These are phyloP conservation scores for Bombus polaris DNA, from an alignment of 1,140 invertebrate genomes.

Conservation along the genomic window DNA sequence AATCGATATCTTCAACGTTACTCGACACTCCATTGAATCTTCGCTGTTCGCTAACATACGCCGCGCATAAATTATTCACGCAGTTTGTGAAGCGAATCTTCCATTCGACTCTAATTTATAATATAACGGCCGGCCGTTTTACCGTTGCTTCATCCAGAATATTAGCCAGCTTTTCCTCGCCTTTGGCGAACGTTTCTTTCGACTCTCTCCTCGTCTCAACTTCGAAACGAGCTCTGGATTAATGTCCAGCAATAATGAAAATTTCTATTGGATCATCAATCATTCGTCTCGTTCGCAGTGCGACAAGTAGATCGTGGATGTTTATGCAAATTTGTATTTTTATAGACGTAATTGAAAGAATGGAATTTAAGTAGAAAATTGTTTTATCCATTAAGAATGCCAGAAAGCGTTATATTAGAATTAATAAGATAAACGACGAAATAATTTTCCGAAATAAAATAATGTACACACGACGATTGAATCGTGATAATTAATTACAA, in stretches of 20 bases:
- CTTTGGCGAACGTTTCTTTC: neutral
- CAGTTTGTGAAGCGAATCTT: slow-evolving; percentile 31
- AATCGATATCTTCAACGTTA: slow-evolving; percentile 26
- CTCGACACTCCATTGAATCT: slow-evolving; percentile 5
- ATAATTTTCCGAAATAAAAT: too few species aligned
- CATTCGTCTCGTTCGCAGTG: neutral
- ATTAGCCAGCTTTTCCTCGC: slow-evolving; percentile 14
- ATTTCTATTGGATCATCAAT: neutral
- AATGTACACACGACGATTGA: too few species aligned
- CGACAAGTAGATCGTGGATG: neutral
- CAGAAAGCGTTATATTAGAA: too few species aligned
- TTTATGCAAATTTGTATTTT: neutral
- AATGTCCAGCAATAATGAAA: neutral
- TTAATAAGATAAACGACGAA: too few species aligned
- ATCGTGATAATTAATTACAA: too few species aligned
- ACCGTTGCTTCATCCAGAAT: slow-evolving; percentile 21
- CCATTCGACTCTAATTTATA: slow-evolving; percentile 46
- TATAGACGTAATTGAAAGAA: neutral
- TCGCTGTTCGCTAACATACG: neutral
- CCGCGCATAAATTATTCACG: slow-evolving; percentile 43
- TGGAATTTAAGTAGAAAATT: too few species aligned
- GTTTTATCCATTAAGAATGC: too few species aligned
- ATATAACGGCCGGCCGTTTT: slow-evolving; percentile 15
- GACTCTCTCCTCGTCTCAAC: neutral
- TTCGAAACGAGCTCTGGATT: neutral